Evolutionary conservation across 2,113 vertebrate species (phyloP), one percentile per base, ranked within the genome.

Genomic region (Xiphophorus maculatus): DNA sequence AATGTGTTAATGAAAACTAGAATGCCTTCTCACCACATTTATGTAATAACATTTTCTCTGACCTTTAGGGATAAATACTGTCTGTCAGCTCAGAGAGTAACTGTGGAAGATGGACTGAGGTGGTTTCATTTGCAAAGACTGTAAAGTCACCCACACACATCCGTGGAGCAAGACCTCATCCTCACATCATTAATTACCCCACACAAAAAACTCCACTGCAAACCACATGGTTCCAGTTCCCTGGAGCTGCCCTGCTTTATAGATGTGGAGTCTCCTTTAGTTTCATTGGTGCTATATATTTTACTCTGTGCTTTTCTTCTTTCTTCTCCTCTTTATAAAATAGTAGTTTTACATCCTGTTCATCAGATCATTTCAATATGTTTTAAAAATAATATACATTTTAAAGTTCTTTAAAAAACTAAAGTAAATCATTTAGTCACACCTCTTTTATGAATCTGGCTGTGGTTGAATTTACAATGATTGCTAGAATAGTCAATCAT

Each of bases 161-260:
- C 51, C 22, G 22, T 81, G 19, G 51, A 77, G 77, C 32, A 30
- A 62, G 69, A 12, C 44, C 63, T 87, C 65, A 37, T 27, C 74
- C 67, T 81, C 83, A 85, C 78, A 69, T 76, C 58, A 82, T 85
- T 74, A 73, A 13, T 73, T 79, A 71, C 2, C 33, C 33, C 30
- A 40, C 28, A 33, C 27, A 29, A 27, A 32, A 44, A 69, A 48
- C 27, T 29, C 0, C 0, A 80, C 54, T 25, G 11, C 12, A 76
- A 78, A 85, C 77, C 74, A 76, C 63, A 77, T 66, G 60, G 15
- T 51, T 35, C 15, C 25, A 17, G 63, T 62, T 7, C 10, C 28
- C 8, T 58, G 0, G 10, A 19, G 17, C 51, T 37, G 30, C 0
- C 35, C 22, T 58, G 44, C 51, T 58, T n/a, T n/a, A 54, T 3